A percentile compares a stretch with the other conserved stretches of the same genome.
Conservation (phyloP, 2,888 invertebrate genomes). For the Odontothrips loti region DNA sequence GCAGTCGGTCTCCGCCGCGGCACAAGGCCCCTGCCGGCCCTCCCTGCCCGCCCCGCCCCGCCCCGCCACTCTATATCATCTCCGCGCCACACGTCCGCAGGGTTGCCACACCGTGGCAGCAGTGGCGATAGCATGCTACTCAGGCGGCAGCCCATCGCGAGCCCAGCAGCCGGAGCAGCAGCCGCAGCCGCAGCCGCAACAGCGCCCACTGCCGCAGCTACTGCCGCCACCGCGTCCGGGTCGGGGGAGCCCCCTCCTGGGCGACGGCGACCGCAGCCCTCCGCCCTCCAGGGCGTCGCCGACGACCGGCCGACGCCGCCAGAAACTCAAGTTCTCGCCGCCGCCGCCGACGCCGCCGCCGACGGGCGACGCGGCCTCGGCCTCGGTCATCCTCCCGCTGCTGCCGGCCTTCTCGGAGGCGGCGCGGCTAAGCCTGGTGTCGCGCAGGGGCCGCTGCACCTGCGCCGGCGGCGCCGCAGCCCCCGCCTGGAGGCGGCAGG, state of each 20-base stretch:
- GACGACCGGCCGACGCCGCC: neutral
- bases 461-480: neutral
- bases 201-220: too few relatives aligned
- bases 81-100: neutral
- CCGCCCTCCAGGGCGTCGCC: conserved; percentile 27
- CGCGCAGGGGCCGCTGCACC: neutral
- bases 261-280: neutral
- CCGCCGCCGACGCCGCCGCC: conserved; percentile 22
- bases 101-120: conserved; percentile 25
- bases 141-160: conserved; percentile 6
- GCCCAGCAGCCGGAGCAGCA: conserved; percentile 7
- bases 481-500: neutral
- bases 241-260: conserved; percentile 10
- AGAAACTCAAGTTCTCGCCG: conserved; percentile 18
- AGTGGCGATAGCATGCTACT: conserved; percentile 22
- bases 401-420: conserved; percentile 14
- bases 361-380: neutral
- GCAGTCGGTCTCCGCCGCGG: neutral
- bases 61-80: neutral
- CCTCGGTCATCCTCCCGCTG: neutral
- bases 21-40: neutral
- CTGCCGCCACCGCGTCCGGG: neutral
- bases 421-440: conserved; percentile 3
- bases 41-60: neutral
- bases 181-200: neutral